These are phyloP conservation scores for Pseudochirops cupreus DNA, from an alignment of 2,797 vertebrate species.

Conservation along the genomic window DNA sequence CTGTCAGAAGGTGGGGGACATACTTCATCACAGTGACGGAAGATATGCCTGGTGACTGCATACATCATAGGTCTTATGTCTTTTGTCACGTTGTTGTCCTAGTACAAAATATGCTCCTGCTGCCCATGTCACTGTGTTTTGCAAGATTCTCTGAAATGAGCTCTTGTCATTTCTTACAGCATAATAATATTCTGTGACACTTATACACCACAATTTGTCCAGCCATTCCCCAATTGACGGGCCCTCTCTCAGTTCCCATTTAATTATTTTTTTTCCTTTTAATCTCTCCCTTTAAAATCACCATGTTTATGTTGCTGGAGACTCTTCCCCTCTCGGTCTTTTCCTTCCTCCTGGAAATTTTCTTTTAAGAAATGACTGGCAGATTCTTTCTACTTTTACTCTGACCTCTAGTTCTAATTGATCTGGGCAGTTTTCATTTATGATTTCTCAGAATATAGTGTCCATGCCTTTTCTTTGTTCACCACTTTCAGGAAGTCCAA, in stretches of 20 bases:
- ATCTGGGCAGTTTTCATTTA: background rate
- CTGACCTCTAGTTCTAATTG: background rate
- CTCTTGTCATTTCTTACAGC: background rate
- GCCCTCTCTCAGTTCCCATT: background rate
- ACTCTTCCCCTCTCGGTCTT: background rate
- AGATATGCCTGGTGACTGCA: background rate
- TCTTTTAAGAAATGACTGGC: background rate
- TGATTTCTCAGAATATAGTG: background rate
- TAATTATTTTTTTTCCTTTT: background rate
- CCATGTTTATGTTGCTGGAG: background rate
- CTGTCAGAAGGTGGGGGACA: background rate
- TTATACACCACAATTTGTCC: background rate
- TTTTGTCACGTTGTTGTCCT: background rate
- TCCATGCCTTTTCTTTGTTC: background rate
- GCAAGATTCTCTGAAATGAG: background rate
- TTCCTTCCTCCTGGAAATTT: background rate
- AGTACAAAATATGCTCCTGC: background rate
- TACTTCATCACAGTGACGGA: background rate
- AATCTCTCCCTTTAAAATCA: background rate
- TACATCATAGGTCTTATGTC: background rate
- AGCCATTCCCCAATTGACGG: background rate
- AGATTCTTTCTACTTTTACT: background rate
- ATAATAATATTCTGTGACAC: background rate
- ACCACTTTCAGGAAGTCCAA: background rate
- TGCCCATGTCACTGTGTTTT: background rate